These are phyloP conservation scores for Fopius arisanus DNA, from an alignment of 1,140 invertebrate species.

Conservation along the genomic window DNA sequence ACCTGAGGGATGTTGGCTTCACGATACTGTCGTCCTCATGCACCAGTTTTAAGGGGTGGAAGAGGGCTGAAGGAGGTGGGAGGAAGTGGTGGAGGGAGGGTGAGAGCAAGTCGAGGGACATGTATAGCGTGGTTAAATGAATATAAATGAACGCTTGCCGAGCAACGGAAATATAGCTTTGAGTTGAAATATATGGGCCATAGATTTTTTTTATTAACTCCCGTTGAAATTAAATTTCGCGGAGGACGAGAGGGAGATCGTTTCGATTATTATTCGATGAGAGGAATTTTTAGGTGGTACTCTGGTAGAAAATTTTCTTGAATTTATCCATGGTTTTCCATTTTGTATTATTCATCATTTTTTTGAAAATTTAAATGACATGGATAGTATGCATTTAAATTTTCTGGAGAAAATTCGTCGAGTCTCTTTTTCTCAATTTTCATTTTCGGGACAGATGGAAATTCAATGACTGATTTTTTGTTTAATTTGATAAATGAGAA, in stretches of 20 bases:
- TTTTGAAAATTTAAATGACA: too few species aligned
- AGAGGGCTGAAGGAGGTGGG: not conserved
- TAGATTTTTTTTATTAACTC: not conserved
- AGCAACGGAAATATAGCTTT: not conserved
- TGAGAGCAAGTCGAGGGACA: not conserved
- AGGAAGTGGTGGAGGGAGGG: not conserved
- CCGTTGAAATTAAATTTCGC: not conserved
- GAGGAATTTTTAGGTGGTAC: too few species aligned
- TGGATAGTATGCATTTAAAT: too few species aligned
- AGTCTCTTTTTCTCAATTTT: too few species aligned
- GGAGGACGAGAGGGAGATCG: not conserved
- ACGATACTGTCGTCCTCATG: not conserved
- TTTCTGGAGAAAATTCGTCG: too few species aligned
- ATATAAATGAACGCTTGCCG: constrained; percentile 43
- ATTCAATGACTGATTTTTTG: too few species aligned
- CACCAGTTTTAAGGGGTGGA: not conserved
- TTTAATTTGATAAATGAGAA: too few species aligned
- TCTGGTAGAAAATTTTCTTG: too few species aligned
- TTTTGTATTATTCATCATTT: too few species aligned
- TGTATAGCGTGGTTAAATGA: constrained; percentile 38
- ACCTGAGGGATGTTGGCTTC: not conserved
- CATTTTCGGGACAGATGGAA: too few species aligned
- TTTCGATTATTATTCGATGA: not conserved
- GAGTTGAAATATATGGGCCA: not conserved
- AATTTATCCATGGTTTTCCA: too few species aligned